Conservation (phyloP, 2,113 vertebrate species). For the Atherinomorus stipes region DNA sequence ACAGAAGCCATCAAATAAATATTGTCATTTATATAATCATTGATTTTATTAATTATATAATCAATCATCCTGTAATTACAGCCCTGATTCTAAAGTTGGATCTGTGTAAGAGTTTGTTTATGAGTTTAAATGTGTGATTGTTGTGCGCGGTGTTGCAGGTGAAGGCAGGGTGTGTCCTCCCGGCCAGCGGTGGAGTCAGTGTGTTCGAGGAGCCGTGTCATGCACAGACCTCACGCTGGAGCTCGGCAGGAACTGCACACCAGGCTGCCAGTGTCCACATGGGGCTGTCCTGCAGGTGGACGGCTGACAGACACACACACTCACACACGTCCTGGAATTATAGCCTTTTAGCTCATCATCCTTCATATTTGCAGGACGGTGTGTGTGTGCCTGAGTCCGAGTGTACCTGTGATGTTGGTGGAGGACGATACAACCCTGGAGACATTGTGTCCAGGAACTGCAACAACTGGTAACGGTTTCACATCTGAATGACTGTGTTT, state of each 20-base stretch:
- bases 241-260: slow-evolving; percentile 75
- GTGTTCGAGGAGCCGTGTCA: slow-evolving; percentile 77
- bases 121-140: not conserved
- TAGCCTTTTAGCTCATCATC: not conserved
- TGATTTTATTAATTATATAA: too few species aligned
- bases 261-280: slow-evolving; percentile 86
- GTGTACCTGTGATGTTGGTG: slow-evolving; percentile 84
- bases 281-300: slow-evolving; percentile 83
- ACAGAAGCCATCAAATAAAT: too few species aligned
- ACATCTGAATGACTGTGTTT: not conserved
- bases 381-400: slow-evolving; percentile 78
- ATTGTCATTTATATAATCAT: too few species aligned
- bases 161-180: slow-evolving; percentile 74
- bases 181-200: slow-evolving; percentile 85
- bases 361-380: slow-evolving; percentile 61
- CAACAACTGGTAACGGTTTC: slow-evolving; percentile 84
- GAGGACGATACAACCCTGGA: slow-evolving; percentile 78
- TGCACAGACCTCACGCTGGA: slow-evolving; percentile 82
- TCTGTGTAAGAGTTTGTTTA: too few species aligned
- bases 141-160: slow-evolving; percentile 48
- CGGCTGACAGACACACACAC: not conserved
- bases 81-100: too few species aligned
- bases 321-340: not conserved
- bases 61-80: too few species aligned
- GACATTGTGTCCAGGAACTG: slow-evolving; percentile 80